Conservation (phyloP, 1,140 invertebrate genomes). For the Drosophila eugracilis region DNA sequence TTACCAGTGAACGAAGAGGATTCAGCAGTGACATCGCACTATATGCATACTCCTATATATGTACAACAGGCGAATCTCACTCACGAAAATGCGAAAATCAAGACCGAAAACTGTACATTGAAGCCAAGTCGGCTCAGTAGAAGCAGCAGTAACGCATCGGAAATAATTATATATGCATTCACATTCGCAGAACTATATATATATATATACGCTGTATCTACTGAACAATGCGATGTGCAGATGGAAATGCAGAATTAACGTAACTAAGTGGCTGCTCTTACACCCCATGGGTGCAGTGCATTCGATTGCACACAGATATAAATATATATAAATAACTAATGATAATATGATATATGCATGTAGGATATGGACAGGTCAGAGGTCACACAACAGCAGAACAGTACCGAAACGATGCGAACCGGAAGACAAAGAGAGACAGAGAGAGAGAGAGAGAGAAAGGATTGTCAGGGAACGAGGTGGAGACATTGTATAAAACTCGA, state of each 20-base stretch:
- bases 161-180: conserved; percentile 48
- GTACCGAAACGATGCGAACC: too few species aligned
- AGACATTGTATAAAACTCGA: conserved; percentile 52
- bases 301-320: conserved; percentile 59
- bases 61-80: conserved; percentile 42
- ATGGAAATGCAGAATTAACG: conserved; percentile 40
- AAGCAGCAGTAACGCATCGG: conserved; percentile 50
- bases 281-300: conserved; percentile 79
- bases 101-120: conserved; percentile 10
- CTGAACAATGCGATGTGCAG: conserved; percentile 30
- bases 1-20: conserved; percentile 41
- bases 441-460: background rate
- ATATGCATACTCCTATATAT: conserved; percentile 45
- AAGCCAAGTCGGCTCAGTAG: conserved; percentile 5
- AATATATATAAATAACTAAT: conserved; percentile 49
- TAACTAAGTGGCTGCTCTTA: conserved; percentile 70
- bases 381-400: conserved; percentile 19
- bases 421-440: background rate
- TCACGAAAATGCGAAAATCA: conserved; percentile 18
- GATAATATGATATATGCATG: conserved; percentile 27
- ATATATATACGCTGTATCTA: conserved; percentile 32
- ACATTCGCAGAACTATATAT: conserved; percentile 27
- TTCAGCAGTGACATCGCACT: conserved; percentile 70
- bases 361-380: conserved; percentile 40
- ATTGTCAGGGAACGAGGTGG: conserved; percentile 28